phyloP scores from a whole-genome alignment of 2,797 vertebrate species.

The Novumbra hubbsi region DNA sequence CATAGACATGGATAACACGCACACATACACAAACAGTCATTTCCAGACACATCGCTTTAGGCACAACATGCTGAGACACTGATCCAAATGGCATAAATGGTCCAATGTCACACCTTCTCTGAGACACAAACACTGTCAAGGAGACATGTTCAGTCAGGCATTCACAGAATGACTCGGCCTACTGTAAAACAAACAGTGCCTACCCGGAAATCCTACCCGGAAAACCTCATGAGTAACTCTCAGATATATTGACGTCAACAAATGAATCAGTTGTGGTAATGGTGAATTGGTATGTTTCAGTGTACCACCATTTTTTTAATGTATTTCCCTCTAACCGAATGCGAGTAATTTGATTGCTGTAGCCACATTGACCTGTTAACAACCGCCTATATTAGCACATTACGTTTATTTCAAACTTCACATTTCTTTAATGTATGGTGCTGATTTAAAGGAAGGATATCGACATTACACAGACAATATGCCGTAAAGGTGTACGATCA shows the following conservation, averaged over 20 bases:
- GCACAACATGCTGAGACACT: neutral
- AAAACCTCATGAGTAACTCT: neutral
- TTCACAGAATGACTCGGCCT: constrained; percentile 23
- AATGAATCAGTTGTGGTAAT: no score
- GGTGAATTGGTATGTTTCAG: no score
- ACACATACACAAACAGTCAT: constrained; percentile 22
- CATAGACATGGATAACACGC: constrained; percentile 17
- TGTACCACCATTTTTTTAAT: no score
- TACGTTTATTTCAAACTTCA: no score
- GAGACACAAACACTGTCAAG: constrained; percentile 29
- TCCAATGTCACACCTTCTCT: constrained; percentile 33
- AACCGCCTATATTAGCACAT: no score
- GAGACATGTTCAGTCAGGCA: constrained; percentile 19
- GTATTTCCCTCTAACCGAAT: no score
- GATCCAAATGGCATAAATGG: neutral
- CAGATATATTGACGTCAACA: no score
- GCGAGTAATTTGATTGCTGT: no score
- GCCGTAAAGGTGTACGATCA: neutral
- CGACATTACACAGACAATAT: neutral
- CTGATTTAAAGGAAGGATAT: no score
- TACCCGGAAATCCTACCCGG: no score
- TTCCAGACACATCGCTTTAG: constrained; percentile 6
- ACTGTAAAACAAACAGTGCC: constrained; percentile 27
- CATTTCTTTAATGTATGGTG: no score
- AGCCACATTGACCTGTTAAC: no score